These are phyloP conservation scores for Regulus satrapa DNA, from an alignment of 2,113 vertebrate species.

Conservation along the genomic window DNA sequence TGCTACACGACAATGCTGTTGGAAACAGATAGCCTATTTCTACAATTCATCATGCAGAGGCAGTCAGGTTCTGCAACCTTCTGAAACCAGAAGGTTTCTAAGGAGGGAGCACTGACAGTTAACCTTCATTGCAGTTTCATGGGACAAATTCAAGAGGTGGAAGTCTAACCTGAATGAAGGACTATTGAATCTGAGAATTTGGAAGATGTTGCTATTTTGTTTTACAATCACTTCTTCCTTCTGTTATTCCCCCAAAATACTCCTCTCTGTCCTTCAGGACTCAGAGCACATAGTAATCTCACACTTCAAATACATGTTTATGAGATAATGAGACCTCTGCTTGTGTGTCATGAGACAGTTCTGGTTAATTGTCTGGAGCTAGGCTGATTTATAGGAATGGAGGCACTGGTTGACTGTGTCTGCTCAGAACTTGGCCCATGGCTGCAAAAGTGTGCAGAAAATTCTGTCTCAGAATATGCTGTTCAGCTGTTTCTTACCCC, in stretches of 20 bases:
- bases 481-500: not conserved
- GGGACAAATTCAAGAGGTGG: accelerated
- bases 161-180: not conserved
- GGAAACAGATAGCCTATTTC: not conserved
- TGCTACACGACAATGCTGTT: not conserved
- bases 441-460: not conserved
- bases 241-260: too few species aligned
- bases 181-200: not conserved
- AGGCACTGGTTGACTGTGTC: not conserved
- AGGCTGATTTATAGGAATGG: not conserved
- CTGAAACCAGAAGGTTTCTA: not conserved
- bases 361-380: not conserved
- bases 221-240: not conserved
- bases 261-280: not conserved
- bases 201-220: not conserved
- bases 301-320: not conserved
- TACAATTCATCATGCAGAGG: not conserved
- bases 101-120: accelerated
- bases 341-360: not conserved
- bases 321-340: not conserved
- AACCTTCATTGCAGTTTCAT: not conserved
- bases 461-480: not conserved
- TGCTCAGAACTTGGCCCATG: not conserved
- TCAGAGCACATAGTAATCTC: not conserved
- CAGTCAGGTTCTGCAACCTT: too few species aligned